Percentiles rank a stretch among this genome's conserved stretches.
These are phyloP conservation scores for Drosophila kanapiae DNA, from an alignment of 1,140 invertebrate species.

Conservation along the genomic window DNA sequence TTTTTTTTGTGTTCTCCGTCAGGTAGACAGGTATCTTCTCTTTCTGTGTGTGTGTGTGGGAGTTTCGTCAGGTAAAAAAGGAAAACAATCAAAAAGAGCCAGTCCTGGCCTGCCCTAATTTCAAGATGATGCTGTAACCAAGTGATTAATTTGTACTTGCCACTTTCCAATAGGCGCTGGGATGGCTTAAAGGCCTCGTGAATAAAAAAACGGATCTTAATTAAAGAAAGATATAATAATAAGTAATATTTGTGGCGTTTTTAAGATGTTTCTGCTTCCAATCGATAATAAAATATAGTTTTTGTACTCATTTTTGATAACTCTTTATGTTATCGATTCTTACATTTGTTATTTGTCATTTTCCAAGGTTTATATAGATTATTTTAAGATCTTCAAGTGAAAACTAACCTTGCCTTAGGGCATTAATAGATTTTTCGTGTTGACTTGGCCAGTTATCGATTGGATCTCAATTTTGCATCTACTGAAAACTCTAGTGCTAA, in stretches of 20 bases:
- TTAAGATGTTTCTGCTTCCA: too few species aligned
- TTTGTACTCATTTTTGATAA: too few species aligned
- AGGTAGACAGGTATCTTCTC: constrained; percentile 50
- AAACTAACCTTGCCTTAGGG: too few species aligned
- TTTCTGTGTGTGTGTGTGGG: constrained; percentile 8
- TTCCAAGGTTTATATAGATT: not conserved
- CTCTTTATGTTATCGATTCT: not conserved
- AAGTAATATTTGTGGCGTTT: too few species aligned
- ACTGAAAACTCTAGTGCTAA: not conserved
- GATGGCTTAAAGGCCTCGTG: too few species aligned
- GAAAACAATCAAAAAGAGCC: not conserved
- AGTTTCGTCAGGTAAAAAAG: constrained; percentile 30
- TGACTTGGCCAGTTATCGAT: not conserved
- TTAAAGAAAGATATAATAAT: too few species aligned
- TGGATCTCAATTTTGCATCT: not conserved
- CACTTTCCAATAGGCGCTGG: not conserved
- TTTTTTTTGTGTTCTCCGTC: constrained; percentile 26
- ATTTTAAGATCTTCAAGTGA: not conserved
- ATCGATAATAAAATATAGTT: too few species aligned
- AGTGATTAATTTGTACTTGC: not conserved
- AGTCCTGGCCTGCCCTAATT: constrained; percentile 51
- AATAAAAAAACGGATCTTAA: not conserved
- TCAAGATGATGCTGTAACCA: constrained; percentile 19
- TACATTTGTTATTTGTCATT: not conserved
- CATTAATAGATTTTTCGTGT: too few species aligned